A percentile compares a stretch with the other conserved stretches of the same genome.
phyloP scores from a whole-genome alignment of 2,888 invertebrate species.

The Drosophila multiciliata region DNA sequence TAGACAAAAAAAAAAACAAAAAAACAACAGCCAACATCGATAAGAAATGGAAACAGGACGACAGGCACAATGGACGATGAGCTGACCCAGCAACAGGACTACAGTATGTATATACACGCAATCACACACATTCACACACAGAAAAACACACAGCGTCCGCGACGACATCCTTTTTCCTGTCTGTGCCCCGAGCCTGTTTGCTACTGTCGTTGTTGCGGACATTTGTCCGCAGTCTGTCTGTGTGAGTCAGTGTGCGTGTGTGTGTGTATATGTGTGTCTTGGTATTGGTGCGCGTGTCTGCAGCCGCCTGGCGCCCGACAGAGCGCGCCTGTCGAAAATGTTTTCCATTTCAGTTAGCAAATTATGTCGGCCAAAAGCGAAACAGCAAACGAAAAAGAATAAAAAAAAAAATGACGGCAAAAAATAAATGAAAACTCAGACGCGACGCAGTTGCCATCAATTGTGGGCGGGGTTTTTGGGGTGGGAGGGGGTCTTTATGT shows the following conservation, averaged over 20 bases:
- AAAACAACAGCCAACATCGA: constrained; percentile 53
- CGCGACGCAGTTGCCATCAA: constrained; percentile 69
- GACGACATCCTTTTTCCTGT: constrained; percentile 80
- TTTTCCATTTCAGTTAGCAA: constrained; percentile 81
- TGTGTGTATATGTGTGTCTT: constrained; percentile 37
- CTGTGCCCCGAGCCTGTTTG: constrained; percentile 39
- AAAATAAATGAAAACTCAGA: constrained; percentile 78
- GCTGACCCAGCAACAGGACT: constrained; percentile 60
- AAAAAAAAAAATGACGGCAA: constrained; percentile 35
- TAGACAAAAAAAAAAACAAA: neutral
- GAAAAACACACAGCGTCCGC: constrained; percentile 34
- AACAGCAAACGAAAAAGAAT: constrained; percentile 23
- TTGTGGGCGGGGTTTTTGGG: constrained; percentile 14
- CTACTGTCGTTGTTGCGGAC: constrained; percentile 1
- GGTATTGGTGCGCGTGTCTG: constrained; percentile 80
- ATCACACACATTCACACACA: neutral
- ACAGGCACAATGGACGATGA: constrained; percentile 69
- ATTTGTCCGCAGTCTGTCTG: constrained; percentile 33
- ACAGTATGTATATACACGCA: constrained; percentile 21
- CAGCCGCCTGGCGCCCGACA: constrained; percentile 52
- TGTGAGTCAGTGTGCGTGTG: constrained; percentile 27
- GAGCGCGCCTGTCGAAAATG: constrained; percentile 76
- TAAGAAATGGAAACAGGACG: constrained; percentile 61
- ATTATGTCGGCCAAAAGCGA: constrained; percentile 78
- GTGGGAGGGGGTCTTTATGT: neutral